A percentile compares a stretch with the other conserved stretches of the same genome.
Evolutionary conservation across 1,140 invertebrate species (phyloP).

Genomic region (Augochlora pura): DNA sequence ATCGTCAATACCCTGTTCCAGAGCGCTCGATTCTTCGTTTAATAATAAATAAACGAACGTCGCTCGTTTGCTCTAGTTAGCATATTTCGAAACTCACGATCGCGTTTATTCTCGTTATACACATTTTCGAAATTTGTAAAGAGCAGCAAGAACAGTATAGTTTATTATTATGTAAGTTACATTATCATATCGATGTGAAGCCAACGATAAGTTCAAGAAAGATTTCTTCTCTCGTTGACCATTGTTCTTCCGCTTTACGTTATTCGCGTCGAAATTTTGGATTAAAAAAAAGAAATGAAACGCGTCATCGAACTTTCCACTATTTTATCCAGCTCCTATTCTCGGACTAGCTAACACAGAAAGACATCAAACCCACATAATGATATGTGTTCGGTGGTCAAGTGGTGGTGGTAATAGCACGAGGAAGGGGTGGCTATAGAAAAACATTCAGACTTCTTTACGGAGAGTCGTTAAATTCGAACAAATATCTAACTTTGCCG

Average conservation of each 20-base stretch:
- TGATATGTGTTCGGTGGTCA: conserved; percentile 77
- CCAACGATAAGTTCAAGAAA: too few species aligned
- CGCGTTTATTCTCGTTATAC: too few species aligned
- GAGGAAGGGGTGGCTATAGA: conserved; percentile 78
- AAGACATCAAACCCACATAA: conserved; percentile 75
- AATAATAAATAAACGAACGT: not conserved
- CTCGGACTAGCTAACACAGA: conserved; percentile 58
- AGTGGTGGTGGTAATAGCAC: conserved; percentile 71
- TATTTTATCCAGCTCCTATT: conserved; percentile 45
- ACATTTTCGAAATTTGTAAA: too few species aligned
- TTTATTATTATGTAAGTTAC: too few species aligned
- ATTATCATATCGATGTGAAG: too few species aligned
- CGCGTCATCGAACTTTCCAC: not conserved
- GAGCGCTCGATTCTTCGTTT: not conserved
- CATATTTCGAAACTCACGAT: too few species aligned
- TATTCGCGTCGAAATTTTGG: too few species aligned
- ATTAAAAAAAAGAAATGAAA: too few species aligned
- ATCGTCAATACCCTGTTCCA: not conserved
- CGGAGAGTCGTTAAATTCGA: conserved; percentile 72
- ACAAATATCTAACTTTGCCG: conserved; percentile 59
- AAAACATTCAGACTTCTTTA: conserved; percentile 78
- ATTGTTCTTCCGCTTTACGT: too few species aligned
- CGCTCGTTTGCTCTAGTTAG: too few species aligned
- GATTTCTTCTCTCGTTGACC: too few species aligned
- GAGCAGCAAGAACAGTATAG: too few species aligned